These are phyloP conservation scores for Malaclemys terrapin DNA, from an alignment of 2,113 vertebrate species.

Conservation along the genomic window DNA sequence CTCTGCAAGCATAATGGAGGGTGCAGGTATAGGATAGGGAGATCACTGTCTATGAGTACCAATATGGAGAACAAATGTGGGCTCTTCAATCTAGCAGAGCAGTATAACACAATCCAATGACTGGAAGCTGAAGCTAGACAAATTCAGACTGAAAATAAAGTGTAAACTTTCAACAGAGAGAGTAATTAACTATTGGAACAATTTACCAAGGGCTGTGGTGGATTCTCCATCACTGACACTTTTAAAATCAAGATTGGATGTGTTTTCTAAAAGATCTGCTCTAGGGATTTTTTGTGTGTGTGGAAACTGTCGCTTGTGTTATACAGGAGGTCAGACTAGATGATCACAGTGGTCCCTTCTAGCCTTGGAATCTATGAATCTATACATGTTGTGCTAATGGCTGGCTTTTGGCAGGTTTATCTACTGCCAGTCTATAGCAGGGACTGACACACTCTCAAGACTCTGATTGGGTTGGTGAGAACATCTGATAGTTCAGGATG, in stretches of 20 bases:
- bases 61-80: not conserved
- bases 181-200: not conserved
- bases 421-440: not conserved
- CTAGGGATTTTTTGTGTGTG: not conserved
- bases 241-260: not conserved
- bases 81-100: not conserved
- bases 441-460: not conserved
- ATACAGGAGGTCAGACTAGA: not conserved
- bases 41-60: not conserved
- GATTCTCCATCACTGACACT: not conserved
- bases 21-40: not conserved
- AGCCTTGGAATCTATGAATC: not conserved
- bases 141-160: not conserved
- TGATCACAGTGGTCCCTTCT: fast-evolving
- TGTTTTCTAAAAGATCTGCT: not conserved
- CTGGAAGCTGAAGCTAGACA: not conserved
- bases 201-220: not conserved
- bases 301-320: not conserved
- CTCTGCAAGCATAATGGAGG: not conserved
- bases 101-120: not conserved
- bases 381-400: fast-evolving
- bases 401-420: not conserved
- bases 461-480: not conserved
- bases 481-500: not conserved
- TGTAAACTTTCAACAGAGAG: not conserved